phyloP scores from a whole-genome alignment of 2,888 invertebrate species.

The Euphydryas editha region DNA sequence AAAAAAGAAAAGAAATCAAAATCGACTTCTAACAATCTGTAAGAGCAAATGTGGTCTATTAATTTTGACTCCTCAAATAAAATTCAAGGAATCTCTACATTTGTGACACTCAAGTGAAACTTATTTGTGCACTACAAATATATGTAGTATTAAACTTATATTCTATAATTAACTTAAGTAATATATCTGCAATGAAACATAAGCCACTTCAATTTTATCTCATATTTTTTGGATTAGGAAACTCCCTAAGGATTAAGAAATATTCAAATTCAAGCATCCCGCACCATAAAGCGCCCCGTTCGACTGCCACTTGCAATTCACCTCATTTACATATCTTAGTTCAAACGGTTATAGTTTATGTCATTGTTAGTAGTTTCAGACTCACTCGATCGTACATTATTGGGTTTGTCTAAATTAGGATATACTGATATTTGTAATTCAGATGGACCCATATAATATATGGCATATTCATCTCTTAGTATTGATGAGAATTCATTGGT shows the following conservation, averaged over 20 bases:
- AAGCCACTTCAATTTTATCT: neutral
- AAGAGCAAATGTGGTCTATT: no score
- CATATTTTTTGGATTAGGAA: slow-evolving; percentile 10
- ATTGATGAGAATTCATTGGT: neutral
- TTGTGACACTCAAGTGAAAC: no score
- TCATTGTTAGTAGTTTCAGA: slow-evolving; percentile 52
- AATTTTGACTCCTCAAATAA: no score
- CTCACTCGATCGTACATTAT: slow-evolving; percentile 12
- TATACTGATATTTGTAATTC: slow-evolving; percentile 17
- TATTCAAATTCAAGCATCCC: slow-evolving; percentile 24
- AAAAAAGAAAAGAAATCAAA: no score
- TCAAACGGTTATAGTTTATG: slow-evolving; percentile 59
- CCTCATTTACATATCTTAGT: slow-evolving; percentile 53
- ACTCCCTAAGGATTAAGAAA: slow-evolving; percentile 18
- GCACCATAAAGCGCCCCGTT: slow-evolving; percentile 23
- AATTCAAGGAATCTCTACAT: no score
- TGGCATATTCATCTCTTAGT: neutral
- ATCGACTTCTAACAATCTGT: no score
- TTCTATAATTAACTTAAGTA: neutral
- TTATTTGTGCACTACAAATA: no score
- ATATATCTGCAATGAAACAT: neutral
- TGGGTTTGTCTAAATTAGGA: slow-evolving; percentile 18
- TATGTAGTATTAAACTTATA: no score
- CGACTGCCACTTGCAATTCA: slow-evolving; percentile 34
- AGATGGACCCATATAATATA: neutral